Percentiles rank a stretch among this genome's conserved stretches.
Conservation (phyloP, 2,113 vertebrate genomes). For the Acanthisitta chloris region DNA sequence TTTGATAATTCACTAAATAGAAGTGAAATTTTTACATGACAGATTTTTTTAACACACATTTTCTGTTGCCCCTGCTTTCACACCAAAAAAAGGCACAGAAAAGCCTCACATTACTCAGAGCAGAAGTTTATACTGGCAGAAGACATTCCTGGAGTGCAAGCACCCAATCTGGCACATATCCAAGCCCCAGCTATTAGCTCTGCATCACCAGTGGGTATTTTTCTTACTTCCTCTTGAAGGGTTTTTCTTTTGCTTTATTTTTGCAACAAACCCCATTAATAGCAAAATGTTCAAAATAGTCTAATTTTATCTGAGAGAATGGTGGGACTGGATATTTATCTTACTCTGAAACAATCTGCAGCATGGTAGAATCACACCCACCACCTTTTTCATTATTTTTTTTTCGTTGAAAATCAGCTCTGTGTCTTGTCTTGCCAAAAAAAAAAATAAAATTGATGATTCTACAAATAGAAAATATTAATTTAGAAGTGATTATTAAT, state of each 20-base stretch:
- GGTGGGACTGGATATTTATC: not conserved
- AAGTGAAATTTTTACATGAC: not conserved
- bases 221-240: not conserved
- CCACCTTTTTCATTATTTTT: not conserved
- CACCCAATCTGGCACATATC: not conserved
- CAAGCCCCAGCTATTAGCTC: constrained; percentile 4
- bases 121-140: constrained; percentile 35
- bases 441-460: constrained; percentile 9
- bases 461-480: constrained; percentile 26
- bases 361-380: not conserved
- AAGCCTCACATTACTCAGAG: not conserved
- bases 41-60: not conserved
- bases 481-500: constrained; percentile 10
- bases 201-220: not conserved
- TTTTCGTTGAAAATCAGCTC: not conserved
- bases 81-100: constrained; percentile 3
- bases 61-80: not conserved
- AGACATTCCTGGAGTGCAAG: constrained; percentile 49
- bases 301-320: not conserved
- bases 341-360: not conserved
- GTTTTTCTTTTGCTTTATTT: not conserved
- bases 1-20: not conserved
- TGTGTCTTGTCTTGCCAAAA: not conserved
- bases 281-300: not conserved
- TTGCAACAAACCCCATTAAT: not conserved